Percentiles rank a stretch among this genome's conserved stretches.
Conservation (phyloP, 2,113 vertebrate species). For the Saimiri boliviensis region DNA sequence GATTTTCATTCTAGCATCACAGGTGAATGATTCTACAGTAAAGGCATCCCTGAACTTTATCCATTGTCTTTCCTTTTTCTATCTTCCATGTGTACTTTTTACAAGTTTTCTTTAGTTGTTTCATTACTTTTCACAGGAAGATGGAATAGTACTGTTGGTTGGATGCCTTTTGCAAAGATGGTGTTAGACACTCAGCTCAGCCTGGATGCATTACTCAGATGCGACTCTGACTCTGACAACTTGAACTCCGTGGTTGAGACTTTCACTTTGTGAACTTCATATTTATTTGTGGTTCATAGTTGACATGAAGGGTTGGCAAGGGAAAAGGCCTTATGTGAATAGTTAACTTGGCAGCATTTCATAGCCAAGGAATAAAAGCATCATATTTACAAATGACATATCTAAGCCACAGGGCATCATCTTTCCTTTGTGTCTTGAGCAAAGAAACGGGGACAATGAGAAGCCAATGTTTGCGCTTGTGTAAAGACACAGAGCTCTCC, state of each 20-base stretch:
- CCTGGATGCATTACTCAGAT: background rate
- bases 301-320: background rate
- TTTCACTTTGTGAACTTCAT: background rate
- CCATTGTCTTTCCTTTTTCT: background rate
- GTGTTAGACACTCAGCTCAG: background rate
- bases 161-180: background rate
- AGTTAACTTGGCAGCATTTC: conserved; percentile 34
- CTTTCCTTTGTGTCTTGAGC: background rate
- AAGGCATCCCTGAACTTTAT: background rate
- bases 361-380: background rate
- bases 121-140: background rate
- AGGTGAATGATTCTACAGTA: background rate
- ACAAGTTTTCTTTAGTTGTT: background rate
- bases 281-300: conserved; percentile 17
- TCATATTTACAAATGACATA: background rate
- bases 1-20: background rate
- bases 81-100: background rate
- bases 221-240: background rate
- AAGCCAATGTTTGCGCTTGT: background rate
- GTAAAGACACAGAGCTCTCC: background rate
- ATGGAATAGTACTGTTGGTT: background rate
- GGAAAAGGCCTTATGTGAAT: background rate
- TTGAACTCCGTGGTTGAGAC: background rate
- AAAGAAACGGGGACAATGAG: background rate
- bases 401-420: background rate